Evolutionary conservation across 2,888 invertebrate species (phyloP).

Genomic region (Cabera pusaria): DNA sequence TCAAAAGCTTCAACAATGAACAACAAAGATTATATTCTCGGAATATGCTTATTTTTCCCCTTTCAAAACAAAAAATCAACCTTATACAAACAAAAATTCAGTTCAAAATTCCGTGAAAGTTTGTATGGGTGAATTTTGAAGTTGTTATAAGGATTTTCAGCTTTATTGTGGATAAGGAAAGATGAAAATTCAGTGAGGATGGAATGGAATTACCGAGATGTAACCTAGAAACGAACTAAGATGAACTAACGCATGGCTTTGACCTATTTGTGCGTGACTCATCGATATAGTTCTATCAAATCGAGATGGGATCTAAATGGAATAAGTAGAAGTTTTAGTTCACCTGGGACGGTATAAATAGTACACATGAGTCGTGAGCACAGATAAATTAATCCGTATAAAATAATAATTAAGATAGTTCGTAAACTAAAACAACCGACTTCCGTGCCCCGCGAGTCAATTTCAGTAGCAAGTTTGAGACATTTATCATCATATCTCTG

Average conservation of each 20-base stretch:
- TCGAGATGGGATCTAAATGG: conserved; percentile 8
- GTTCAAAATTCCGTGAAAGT: neutral
- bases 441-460: too few relatives aligned
- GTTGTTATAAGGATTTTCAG: conserved; percentile 1
- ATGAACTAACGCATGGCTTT: conserved; percentile 30
- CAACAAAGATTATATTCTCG: conserved; percentile 13
- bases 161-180: conserved; percentile 8
- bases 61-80: too few relatives aligned
- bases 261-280: conserved; percentile 45
- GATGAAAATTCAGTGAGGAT: conserved; percentile 3
- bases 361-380: too few relatives aligned
- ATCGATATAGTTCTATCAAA: conserved; percentile 31
- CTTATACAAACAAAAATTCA: neutral
- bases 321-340: too few relatives aligned
- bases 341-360: too few relatives aligned
- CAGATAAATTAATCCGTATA: too few relatives aligned
- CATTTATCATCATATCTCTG: too few relatives aligned
- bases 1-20: conserved; percentile 15
- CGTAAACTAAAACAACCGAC: too few relatives aligned
- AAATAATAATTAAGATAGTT: too few relatives aligned
- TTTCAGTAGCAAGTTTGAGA: too few relatives aligned
- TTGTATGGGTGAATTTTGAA: neutral
- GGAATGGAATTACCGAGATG: conserved; percentile 9
- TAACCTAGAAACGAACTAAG: conserved; percentile 36
- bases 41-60: conserved; percentile 8